phyloP scores from a whole-genome alignment of 2,113 vertebrate species.

The Megatriorchis doriae region DNA sequence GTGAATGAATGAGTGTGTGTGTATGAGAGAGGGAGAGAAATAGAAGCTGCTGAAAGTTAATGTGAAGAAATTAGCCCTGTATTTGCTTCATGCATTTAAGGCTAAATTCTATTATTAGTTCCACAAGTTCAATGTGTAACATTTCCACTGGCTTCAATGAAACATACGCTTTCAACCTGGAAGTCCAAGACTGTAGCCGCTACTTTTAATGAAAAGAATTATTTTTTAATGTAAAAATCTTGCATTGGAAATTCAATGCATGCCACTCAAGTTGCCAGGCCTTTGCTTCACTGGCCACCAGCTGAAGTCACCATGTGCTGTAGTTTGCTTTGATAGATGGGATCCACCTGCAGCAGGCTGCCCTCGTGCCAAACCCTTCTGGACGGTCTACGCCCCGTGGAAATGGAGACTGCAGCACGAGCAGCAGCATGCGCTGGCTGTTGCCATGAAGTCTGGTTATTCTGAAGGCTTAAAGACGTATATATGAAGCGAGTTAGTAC shows the following conservation, averaged over 20 bases:
- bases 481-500: neutral
- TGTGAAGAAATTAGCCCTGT: neutral
- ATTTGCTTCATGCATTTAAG: neutral
- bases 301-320: neutral
- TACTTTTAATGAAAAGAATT: neutral
- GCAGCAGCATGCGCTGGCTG: neutral
- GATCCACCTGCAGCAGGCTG: neutral
- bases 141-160: neutral
- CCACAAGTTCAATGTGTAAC: neutral
- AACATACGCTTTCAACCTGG: neutral
- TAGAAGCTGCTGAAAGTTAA: neutral
- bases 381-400: rapidly evolving
- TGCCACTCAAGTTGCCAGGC: neutral
- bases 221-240: neutral
- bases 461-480: neutral
- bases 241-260: neutral
- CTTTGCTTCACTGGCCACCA: neutral
- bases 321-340: neutral
- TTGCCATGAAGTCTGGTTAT: neutral
- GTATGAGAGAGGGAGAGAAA: neutral
- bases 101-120: neutral
- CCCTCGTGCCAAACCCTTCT: neutral
- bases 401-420: neutral
- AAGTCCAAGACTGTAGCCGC: neutral
- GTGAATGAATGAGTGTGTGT: neutral